Evolutionary conservation across 2,113 vertebrate genomes (phyloP), one percentile per base, ranked within the genome.

Genomic region (Ptyas mucosa): DNA sequence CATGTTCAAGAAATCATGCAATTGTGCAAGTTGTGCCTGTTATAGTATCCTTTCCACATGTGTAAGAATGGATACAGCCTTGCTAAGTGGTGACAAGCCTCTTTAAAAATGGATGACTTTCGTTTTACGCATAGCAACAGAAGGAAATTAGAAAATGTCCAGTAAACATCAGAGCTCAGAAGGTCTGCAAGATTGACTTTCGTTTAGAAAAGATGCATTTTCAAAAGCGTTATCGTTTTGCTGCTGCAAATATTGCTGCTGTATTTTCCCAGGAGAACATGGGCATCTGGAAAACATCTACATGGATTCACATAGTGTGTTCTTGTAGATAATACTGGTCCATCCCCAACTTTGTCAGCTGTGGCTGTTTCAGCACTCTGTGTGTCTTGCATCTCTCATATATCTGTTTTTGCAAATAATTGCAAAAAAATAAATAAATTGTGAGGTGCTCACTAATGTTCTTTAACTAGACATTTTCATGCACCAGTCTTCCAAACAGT

Each of bases 271-370:
- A 39, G 51, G n/a, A 46, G 12, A 85, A 85, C 5, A 43, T 7
- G 20, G 15, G 34, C 12, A 3, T 54, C 6, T 43, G 34, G 52
- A 46, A 89, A 24, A 55, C n/a, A 14, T 23, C 21, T 91, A 54
- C 87, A 5, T 89, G 89, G 57, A 58, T 87, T 87, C 90, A 88
- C 51, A 81, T 91, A 94, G 85, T 52, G 90, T 94, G 20, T 29
- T n/a, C 6, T 23, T 51, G 12, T 75, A 29, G 4, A 57, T 93
- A 39, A 2, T 52, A 0, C 88, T 93, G 92, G 92, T 93, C 39
- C 51, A 94, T 21, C 58, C 20, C 0, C 20, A 58, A 43, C 1
- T 24, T 49, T 54, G 34, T 29, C 52, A 26, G 9, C 5, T 12
- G 5, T 61, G 90, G 81, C n/a, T 12, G n/a, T 61, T 91, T 81